Conservation (phyloP, 1,140 invertebrate species). For the Drosophila punjabiensis region DNA sequence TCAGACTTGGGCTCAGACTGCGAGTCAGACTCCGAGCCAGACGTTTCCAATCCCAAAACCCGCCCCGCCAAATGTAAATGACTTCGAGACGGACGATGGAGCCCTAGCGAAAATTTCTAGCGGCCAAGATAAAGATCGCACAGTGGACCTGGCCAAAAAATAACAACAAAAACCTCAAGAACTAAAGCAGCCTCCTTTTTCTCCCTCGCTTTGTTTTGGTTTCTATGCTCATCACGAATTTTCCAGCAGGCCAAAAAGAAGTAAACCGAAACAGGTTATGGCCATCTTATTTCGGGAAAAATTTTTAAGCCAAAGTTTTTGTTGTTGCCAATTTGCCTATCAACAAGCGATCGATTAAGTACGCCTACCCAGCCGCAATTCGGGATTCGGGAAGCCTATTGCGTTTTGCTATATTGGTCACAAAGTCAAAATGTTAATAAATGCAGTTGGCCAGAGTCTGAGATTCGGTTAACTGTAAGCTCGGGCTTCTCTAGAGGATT, state of each 20-base stretch:
- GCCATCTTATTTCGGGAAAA: conserved; percentile 11
- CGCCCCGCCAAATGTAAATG: conserved; percentile 73
- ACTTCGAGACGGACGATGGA: conserved; percentile 67
- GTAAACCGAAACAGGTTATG: conserved; percentile 72
- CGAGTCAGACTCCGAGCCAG: conserved; percentile 12
- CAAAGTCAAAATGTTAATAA: conserved; percentile 85
- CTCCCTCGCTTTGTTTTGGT: conserved; percentile 26
- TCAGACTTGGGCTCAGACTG: conserved; percentile 21
- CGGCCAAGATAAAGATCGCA: conserved; percentile 76
- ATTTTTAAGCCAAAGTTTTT: conserved; percentile 23
- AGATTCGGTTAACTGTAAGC: conserved; percentile 25
- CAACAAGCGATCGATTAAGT: conserved; percentile 85
- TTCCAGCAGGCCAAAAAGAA: conserved; percentile 49
- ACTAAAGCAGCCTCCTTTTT: conserved; percentile 68
- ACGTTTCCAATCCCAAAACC: conserved; percentile 58
- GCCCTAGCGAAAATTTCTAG: conserved; percentile 76
- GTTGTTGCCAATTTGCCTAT: conserved; percentile 85
- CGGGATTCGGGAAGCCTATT: conserved; percentile 39
- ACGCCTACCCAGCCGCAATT: conserved; percentile 71
- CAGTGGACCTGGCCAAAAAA: conserved; percentile 63
- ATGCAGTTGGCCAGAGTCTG: conserved; percentile 57
- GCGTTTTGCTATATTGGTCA: conserved; percentile 74
- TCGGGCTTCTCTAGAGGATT: conserved; percentile 27
- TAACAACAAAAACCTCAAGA: conserved; percentile 37
- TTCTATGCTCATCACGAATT: conserved; percentile 75